Evolutionary conservation across 2,113 vertebrate genomes (phyloP), one percentile per base, ranked within the genome.

Genomic region (Tragelaphus scriptus): DNA sequence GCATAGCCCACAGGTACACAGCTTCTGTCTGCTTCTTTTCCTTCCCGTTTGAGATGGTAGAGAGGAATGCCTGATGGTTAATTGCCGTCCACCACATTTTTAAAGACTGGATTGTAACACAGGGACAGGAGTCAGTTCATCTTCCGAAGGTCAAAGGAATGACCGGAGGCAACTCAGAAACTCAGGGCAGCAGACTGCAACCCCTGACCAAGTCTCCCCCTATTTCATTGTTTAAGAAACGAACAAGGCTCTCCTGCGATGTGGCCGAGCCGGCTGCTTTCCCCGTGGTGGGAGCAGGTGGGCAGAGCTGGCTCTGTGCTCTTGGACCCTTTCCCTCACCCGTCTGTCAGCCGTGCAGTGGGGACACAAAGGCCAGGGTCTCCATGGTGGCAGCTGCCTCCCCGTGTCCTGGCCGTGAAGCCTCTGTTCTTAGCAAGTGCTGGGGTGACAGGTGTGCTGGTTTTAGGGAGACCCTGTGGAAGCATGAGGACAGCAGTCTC

Each of bases 401-500:
- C 23, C 56, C 26, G 16, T 30, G 12, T 17, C 21, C 16, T 25
- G 84, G 26, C 23, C 10, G 0, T 11, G 56, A 25, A 51, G 36
- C 9, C 19, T 6, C 44, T 58, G 40, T 40, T 36, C 17, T 51
- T 25, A 30, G 92, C 56, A 23, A 16, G 15, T 9, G 47, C 68
- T 26, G 71, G 53, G 89, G 14, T 80, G 55, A 15, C 7, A 2
- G 25, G n/a, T 8, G 14, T n/a, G 19, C 25, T 53, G 21, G 16
- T 53, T 61, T 30, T 44, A 32, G 32, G 30, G 91, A 28, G 40
- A 19, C 53, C 28, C 40, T 23, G 2, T 47, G 71, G 28, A 32
- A 13, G 19, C 5, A 0, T 0, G 28, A 6, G 17, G 55, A 68
- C 30, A 30, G 21, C 1, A 13, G 56, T 2, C 30, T 44, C 51